These are phyloP conservation scores for Drosophila multiciliata DNA, from an alignment of 2,888 invertebrate species.

Conservation along the genomic window DNA sequence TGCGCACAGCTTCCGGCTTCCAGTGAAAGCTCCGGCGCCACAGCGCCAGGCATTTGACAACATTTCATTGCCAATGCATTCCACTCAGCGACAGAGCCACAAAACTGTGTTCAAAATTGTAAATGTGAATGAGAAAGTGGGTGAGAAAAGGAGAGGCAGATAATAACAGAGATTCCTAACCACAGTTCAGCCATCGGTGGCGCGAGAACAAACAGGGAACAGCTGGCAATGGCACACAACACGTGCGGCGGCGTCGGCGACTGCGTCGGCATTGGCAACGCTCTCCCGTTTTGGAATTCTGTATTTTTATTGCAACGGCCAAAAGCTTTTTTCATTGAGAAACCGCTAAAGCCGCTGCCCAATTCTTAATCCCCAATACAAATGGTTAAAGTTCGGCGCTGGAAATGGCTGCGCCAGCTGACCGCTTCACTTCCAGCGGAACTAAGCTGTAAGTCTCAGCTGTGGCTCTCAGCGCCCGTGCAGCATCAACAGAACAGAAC, in stretches of 20 bases:
- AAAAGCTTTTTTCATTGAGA: conserved; percentile 63
- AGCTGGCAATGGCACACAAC: conserved; percentile 36
- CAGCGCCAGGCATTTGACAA: conserved; percentile 33
- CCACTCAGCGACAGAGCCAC: conserved; percentile 3
- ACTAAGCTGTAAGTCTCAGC: conserved; percentile 37
- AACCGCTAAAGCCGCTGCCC: conserved; percentile 21
- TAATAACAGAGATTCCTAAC: conserved; percentile 43
- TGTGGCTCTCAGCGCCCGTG: conserved; percentile 25
- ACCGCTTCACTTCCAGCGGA: conserved; percentile 39
- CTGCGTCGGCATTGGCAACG: conserved; percentile 57
- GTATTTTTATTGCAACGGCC: not conserved
- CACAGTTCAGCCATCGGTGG: not conserved
- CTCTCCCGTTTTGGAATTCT: conserved; percentile 36
- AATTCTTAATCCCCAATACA: not conserved
- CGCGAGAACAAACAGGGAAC: conserved; percentile 16
- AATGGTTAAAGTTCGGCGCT: conserved; percentile 25
- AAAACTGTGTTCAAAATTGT: not conserved
- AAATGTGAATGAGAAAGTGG: not conserved
- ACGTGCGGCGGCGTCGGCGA: conserved; percentile 48
- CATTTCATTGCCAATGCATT: conserved; percentile 36
- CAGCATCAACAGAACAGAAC: conserved; percentile 10
- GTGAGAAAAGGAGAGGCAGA: conserved; percentile 1
- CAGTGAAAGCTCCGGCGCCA: conserved; percentile 37
- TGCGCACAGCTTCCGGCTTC: conserved; percentile 68
- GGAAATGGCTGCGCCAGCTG: conserved; percentile 52